Evolutionary conservation across 2,888 invertebrate species (phyloP), one percentile per base, ranked within the genome.

Genomic region (Ophion slaviceki): DNA sequence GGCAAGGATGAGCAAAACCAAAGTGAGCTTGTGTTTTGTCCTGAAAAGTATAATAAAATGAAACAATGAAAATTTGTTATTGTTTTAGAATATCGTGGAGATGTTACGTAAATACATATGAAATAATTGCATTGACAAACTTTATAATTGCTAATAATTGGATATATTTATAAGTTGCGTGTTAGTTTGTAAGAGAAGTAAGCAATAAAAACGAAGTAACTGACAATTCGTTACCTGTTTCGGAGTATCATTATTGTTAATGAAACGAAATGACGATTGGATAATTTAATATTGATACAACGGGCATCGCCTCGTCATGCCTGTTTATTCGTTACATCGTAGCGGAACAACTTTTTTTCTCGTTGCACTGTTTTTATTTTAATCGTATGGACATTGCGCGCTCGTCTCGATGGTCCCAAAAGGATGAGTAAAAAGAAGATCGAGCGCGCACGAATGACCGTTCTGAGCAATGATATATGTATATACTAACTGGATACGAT

Each of bases 11-110:
- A 92, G 40, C 20, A 84, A 85, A 82, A 91, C 79, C 14, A 91
- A 87, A 40, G 89, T 87, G 2, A 89, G 53, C 84, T 91, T 92
- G 80, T 91, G 88, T 82, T 88, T 91, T 40, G 87, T 88, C 88
- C 92, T 92, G 78, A n/a, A 89, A 90, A 40, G 68, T 59, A 28
- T 28, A 20, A 59, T n/a, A 59, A 67, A 20, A 79, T 53, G 5
- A 53, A 53, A 53, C 24, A 53, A 53, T 1, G 17, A 3, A 53
- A 45, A 45, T 45, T 6, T 70, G 1, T 47, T 59, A 24, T 20
- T 32, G 2, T 28, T 64, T 36, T 2, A 47, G 47, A 14, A 14
- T 14, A 47, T 47, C 14, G 14, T 17, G 14, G 17, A 53, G 17
- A 53, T 17, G 53, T 53, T 4, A 53, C 53, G 17, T 53, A 40